phyloP scores from a whole-genome alignment of 2,113 vertebrate genomes.

The Coturnix japonica region DNA sequence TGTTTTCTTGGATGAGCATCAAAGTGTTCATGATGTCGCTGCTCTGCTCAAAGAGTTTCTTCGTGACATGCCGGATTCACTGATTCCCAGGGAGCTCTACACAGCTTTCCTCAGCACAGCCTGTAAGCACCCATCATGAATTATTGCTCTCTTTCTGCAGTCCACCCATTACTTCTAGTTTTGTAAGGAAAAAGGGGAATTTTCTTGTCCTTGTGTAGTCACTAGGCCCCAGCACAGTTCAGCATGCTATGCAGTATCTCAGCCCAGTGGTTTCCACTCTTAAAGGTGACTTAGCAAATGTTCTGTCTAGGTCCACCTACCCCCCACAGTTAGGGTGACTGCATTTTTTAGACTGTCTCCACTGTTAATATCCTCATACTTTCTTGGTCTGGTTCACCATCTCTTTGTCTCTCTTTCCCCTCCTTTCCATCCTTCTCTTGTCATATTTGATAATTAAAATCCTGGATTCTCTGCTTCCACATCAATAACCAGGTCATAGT shows the following conservation, averaged over 20 bases:
- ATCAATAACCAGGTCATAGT: neutral
- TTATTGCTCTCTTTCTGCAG: neutral
- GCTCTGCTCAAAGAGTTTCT: constrained; percentile 93
- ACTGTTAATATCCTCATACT: neutral
- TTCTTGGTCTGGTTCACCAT: neutral
- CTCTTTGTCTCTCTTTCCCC: neutral
- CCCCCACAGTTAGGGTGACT: accelerated
- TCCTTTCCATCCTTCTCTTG: neutral
- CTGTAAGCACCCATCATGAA: constrained; percentile 69
- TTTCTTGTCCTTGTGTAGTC: neutral
- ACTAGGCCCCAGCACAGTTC: neutral
- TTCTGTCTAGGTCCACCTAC: neutral
- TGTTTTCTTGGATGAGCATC: constrained; percentile 85
- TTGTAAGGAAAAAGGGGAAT: neutral
- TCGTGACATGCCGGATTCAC: constrained; percentile 87
- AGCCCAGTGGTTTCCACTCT: neutral
- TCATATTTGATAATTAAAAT: neutral
- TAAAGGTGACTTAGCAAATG: neutral
- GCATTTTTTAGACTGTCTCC: neutral
- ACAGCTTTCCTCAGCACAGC: constrained; percentile 88
- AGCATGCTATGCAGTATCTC: neutral
- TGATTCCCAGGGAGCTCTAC: constrained; percentile 89
- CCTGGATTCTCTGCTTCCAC: neutral
- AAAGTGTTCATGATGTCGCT: constrained; percentile 90
- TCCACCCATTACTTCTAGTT: neutral